These are phyloP conservation scores for Drosophila gunungcola DNA, from an alignment of 1,140 invertebrate genomes.

Conservation along the genomic window DNA sequence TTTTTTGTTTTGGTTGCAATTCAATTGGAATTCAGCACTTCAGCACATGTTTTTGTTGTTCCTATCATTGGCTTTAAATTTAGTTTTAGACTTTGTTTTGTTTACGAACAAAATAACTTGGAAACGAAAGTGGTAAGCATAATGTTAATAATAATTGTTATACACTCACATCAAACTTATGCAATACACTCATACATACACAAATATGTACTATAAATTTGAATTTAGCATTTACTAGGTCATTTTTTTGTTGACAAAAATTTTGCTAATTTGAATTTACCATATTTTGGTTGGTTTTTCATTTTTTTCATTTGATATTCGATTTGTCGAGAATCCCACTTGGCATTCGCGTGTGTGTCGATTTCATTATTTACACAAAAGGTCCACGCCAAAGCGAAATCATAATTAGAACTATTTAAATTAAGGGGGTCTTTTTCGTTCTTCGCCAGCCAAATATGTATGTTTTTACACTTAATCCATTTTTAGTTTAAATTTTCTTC, in stretches of 20 bases:
- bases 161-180: conserved; percentile 67
- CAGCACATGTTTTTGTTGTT: conserved; percentile 48
- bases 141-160: conserved; percentile 58
- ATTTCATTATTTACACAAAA: conserved; percentile 70
- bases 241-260: conserved; percentile 70
- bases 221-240: conserved; percentile 80
- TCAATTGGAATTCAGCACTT: conserved; percentile 53
- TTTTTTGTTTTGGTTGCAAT: conserved; percentile 36
- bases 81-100: conserved; percentile 17
- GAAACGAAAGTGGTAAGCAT: conserved; percentile 58
- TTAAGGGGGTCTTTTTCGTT: conserved; percentile 18
- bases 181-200: conserved; percentile 68
- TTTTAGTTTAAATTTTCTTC: conserved; percentile 47
- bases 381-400: conserved; percentile 53
- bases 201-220: conserved; percentile 76
- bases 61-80: conserved; percentile 58
- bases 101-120: conserved; percentile 62
- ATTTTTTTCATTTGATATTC: conserved; percentile 19
- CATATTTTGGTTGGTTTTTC: conserved; percentile 36
- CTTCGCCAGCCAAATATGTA: conserved; percentile 34
- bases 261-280: conserved; percentile 77
- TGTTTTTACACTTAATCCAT: conserved; percentile 43
- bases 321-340: conserved; percentile 59
- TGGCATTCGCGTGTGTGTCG: conserved; percentile 30
- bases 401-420: conserved; percentile 62